A percentile compares a stretch with the other conserved stretches of the same genome.
Evolutionary conservation across 2,113 vertebrate species (phyloP).

Genomic region (Sceloporus undulatus): DNA sequence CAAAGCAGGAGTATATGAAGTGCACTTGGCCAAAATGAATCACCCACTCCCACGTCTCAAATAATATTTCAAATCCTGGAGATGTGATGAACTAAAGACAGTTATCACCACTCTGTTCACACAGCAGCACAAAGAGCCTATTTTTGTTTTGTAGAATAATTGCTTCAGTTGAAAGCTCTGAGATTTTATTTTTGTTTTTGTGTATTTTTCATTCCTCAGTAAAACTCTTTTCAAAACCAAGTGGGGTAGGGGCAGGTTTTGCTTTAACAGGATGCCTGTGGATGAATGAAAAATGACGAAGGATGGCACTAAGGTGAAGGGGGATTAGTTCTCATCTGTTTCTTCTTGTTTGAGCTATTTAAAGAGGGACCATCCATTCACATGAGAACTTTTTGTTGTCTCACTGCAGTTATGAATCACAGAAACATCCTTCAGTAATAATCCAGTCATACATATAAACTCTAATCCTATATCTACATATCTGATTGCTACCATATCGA

Average conservation of each 20-base stretch:
- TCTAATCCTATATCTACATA: background rate
- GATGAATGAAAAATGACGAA: conserved; percentile 43
- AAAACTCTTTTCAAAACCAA: conserved; percentile 1
- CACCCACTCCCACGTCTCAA: too few species aligned
- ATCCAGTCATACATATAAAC: background rate
- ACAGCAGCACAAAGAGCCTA: background rate
- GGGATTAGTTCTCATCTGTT: conserved; percentile 40
- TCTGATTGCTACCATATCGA: background rate
- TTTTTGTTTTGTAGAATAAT: conserved; percentile 44
- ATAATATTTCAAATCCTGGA: too few species aligned
- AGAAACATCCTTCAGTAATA: conserved; percentile 39
- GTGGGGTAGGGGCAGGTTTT: background rate
- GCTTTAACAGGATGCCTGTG: conserved; percentile 42
- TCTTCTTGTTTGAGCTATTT: conserved; percentile 65
- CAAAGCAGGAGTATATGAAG: too few species aligned
- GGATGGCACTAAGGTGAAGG: conserved; percentile 36
- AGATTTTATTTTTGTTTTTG: background rate
- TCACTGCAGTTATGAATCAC: conserved; percentile 71
- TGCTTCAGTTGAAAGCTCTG: conserved; percentile 17
- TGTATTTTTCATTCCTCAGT: conserved; percentile 21
- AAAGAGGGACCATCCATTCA: conserved; percentile 56
- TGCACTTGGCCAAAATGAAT: too few species aligned
- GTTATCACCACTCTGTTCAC: background rate
- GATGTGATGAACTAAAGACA: too few species aligned
- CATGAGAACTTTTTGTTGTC: conserved; percentile 67